These are phyloP conservation scores for Strix aluco DNA, from an alignment of 2,113 vertebrate genomes.

Conservation along the genomic window DNA sequence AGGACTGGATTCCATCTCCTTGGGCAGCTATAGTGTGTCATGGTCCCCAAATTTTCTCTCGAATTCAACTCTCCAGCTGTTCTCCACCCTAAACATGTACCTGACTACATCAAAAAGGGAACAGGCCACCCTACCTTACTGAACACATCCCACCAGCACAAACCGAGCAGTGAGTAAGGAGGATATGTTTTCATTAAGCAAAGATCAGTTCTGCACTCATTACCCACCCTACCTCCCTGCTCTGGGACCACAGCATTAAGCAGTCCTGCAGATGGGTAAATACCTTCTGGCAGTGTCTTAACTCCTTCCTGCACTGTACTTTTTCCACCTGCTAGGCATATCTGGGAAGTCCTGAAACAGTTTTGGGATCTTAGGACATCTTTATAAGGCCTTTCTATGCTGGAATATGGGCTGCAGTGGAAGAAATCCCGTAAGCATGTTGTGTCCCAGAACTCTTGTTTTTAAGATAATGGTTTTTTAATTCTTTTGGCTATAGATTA, in stretches of 20 bases:
- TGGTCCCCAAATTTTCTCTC: background rate
- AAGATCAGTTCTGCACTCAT: background rate
- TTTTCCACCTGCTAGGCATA: fast-evolving
- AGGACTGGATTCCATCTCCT: background rate
- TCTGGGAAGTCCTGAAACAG: background rate
- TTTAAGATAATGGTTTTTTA: background rate
- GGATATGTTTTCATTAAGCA: background rate
- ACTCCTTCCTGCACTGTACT: background rate
- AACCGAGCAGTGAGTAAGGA: background rate
- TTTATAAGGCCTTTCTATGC: background rate
- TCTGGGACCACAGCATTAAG: background rate
- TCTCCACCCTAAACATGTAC: background rate
- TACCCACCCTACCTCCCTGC: no score
- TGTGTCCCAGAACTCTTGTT: background rate
- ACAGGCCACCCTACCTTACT: background rate
- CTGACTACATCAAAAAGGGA: background rate
- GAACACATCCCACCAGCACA: background rate
- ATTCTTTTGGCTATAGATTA: background rate
- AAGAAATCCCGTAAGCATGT: background rate
- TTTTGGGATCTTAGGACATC: background rate
- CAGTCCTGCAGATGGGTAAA: background rate
- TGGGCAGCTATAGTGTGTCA: no score
- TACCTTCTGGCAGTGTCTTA: background rate
- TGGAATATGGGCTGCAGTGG: background rate
- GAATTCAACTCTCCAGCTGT: background rate